Conservation (phyloP, 2,888 invertebrate species). For the Plagodis dolabraria region DNA sequence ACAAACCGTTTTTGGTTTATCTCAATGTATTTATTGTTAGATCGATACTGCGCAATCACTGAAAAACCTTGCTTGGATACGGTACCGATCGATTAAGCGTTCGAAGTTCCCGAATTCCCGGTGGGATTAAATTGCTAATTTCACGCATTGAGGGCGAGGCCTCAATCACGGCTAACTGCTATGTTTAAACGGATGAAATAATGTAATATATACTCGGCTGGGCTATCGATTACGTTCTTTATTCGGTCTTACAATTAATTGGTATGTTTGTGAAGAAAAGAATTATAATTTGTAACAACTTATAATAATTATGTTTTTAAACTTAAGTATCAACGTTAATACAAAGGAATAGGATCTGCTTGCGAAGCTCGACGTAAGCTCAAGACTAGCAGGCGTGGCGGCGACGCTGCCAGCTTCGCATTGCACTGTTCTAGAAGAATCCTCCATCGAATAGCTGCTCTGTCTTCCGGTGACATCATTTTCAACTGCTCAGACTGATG, state of each 20-base stretch:
- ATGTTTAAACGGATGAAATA: too few species aligned
- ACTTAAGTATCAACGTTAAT: conserved; percentile 43
- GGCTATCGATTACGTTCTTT: too few species aligned
- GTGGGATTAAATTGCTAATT: too few species aligned
- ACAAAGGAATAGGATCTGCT: conserved; percentile 74
- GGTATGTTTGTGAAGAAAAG: too few species aligned
- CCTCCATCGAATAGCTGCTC: conserved; percentile 86
- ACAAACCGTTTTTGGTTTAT: not conserved
- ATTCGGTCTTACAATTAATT: too few species aligned
- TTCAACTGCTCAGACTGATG: conserved; percentile 82
- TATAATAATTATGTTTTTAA: too few species aligned
- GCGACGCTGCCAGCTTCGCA: conserved; percentile 76
- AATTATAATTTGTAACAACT: too few species aligned
- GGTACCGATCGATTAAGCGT: conserved; percentile 9
- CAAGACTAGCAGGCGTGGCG: conserved; percentile 66
- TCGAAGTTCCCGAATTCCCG: too few species aligned
- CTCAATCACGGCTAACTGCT: too few species aligned
- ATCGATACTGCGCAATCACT: conserved; percentile 2
- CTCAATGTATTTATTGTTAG: conserved; percentile 4
- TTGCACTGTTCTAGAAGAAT: conserved; percentile 87
- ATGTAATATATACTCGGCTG: too few species aligned
- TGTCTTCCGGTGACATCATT: conserved; percentile 75
- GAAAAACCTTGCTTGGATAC: conserved; percentile 1
- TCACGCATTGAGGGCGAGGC: too few species aligned
- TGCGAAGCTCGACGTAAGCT: conserved; percentile 63